These are phyloP conservation scores for Carollia perspicillata DNA, from an alignment of 2,113 vertebrate genomes.

Conservation along the genomic window DNA sequence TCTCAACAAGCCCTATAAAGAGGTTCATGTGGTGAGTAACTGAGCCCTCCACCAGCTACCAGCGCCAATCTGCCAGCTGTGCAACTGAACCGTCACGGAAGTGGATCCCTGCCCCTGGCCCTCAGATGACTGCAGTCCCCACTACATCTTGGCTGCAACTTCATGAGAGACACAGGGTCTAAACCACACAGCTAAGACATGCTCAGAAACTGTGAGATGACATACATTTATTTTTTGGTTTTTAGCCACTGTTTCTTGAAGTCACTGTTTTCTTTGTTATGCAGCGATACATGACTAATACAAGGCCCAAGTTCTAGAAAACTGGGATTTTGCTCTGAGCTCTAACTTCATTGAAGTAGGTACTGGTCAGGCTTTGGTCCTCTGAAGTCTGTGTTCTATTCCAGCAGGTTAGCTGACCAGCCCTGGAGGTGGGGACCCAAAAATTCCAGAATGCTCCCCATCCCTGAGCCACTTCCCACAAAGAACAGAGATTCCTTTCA, in stretches of 20 bases:
- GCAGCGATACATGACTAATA: not conserved
- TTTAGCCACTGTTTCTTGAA: not conserved
- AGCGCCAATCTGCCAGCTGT: not conserved
- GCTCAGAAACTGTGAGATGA: not conserved
- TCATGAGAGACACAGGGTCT: not conserved
- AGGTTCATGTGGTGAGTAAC: not conserved
- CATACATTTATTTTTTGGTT: not conserved
- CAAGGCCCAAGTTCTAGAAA: not conserved
- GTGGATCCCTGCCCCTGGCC: not conserved
- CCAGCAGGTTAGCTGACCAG: not conserved
- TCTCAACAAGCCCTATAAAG: not conserved
- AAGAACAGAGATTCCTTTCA: not conserved
- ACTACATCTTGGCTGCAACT: not conserved
- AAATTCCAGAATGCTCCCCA: not conserved
- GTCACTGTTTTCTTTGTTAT: not conserved
- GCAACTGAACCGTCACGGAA: not conserved
- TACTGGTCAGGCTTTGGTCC: not conserved
- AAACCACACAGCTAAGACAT: not conserved
- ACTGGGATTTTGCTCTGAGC: not conserved
- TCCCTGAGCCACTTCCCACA: not conserved
- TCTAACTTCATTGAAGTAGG: not conserved
- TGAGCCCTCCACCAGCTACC: not conserved
- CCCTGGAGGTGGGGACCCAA: not conserved
- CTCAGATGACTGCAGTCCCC: not conserved
- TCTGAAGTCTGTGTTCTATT: not conserved